Conservation (phyloP, 1,140 invertebrate genomes). For the Steinernema feltiae region DNA sequence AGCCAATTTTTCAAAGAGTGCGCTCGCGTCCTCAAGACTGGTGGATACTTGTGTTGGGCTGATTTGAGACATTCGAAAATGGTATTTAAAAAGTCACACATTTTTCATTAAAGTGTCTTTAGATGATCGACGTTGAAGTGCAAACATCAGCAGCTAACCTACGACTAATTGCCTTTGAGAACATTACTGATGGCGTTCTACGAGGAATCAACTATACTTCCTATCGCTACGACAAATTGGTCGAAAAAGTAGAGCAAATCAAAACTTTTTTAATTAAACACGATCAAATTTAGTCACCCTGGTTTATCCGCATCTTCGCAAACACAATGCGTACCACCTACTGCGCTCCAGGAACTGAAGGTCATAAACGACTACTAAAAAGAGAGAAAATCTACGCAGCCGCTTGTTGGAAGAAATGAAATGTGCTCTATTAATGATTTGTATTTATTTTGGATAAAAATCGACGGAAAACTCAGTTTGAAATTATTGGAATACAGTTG, state of each 20-base stretch:
- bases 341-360: slow-evolving; percentile 4
- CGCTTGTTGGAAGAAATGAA: neutral
- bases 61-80: neutral
- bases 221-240: neutral
- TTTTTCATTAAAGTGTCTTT: neutral
- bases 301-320: neutral
- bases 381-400: neutral
- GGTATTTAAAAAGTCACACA: neutral
- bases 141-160: neutral
- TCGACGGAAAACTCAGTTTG: too few species aligned
- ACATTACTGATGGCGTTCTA: neutral
- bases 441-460: neutral
- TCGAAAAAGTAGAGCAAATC: neutral
- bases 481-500: too few species aligned
- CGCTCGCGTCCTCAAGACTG: neutral
- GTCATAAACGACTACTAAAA: neutral
- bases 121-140: neutral
- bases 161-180: neutral
- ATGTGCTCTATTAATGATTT: neutral
- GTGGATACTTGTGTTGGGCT: neutral
- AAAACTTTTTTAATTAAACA: neutral
- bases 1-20: neutral
- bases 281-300: neutral
- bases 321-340: neutral
- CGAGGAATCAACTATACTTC: neutral